Percentiles rank a stretch among this genome's conserved stretches.
Evolutionary conservation across 23 tunicate species (phyloP).

Genomic region (Corella eumyota): DNA sequence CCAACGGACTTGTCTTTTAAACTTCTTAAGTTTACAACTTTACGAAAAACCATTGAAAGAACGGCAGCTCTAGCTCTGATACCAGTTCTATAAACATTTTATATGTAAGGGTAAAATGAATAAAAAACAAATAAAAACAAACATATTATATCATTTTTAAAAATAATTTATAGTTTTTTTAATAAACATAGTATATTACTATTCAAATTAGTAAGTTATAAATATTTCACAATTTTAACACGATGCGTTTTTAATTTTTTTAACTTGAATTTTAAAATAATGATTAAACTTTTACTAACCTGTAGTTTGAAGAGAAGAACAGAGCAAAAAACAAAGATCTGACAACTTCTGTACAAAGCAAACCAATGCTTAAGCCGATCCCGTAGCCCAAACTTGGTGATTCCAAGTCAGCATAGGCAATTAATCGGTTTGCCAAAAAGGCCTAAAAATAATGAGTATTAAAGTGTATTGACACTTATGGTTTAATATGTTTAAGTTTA

Average conservation of each 20-base stretch:
- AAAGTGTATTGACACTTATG: not conserved
- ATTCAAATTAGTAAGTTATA: too few species aligned
- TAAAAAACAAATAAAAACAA: too few species aligned
- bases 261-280: too few species aligned
- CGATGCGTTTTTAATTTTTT: too few species aligned
- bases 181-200: too few species aligned
- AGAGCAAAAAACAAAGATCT: conserved; percentile 56
- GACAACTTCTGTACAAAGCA: conserved; percentile 56
- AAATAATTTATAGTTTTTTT: too few species aligned
- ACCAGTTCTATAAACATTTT: conserved; percentile 43
- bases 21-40: conserved; percentile 65
- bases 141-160: too few species aligned
- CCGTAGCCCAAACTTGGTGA: conserved; percentile 68
- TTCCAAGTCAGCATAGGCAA: conserved; percentile 42
- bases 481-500: too few species aligned
- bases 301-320: conserved; percentile 63
- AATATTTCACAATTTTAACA: too few species aligned
- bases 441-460: conserved; percentile 21
- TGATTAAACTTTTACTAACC: too few species aligned
- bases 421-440: conserved; percentile 36
- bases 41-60: conserved; percentile 53
- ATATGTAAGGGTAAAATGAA: too few species aligned
- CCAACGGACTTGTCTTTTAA: conserved; percentile 90
- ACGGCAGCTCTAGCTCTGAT: conserved; percentile 81
- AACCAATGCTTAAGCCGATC: conserved; percentile 31